These are phyloP conservation scores for Pimephales promelas DNA, from an alignment of 2,113 vertebrate species.

Conservation along the genomic window DNA sequence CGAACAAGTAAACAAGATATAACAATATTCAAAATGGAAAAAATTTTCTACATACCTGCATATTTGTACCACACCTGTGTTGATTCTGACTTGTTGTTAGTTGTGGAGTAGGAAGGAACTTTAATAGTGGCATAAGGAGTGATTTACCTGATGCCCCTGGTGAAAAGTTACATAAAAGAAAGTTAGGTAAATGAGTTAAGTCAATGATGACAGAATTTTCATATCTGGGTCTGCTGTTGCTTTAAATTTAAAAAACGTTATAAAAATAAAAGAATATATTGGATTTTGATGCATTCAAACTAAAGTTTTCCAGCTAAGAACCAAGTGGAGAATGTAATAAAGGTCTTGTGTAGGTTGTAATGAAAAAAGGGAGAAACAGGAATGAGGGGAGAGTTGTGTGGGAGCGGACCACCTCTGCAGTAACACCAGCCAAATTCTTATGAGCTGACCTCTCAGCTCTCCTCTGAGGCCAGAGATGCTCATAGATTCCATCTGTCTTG, in stretches of 20 bases:
- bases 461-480: slow-evolving; percentile 60
- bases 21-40: not conserved
- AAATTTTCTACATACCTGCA: not conserved
- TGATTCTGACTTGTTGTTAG: not conserved
- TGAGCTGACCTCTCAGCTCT: slow-evolving; percentile 43
- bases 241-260: not conserved
- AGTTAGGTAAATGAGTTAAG: not conserved
- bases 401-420: slow-evolving; percentile 26
- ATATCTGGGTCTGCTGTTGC: not conserved
- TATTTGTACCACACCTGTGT: not conserved
- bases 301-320: not conserved
- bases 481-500: slow-evolving; percentile 58
- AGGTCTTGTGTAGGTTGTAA: not conserved
- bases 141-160: not conserved
- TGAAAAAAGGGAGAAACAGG: not conserved
- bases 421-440: slow-evolving; percentile 19
- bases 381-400: not conserved
- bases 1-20: slow-evolving; percentile 1
- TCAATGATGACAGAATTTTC: not conserved
- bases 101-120: not conserved
- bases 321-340: not conserved
- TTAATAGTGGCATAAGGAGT: not conserved
- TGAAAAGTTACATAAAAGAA: not conserved
- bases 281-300: not conserved
- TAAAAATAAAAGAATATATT: not conserved